Evolutionary conservation across 2,888 invertebrate species (phyloP), one percentile per base, ranked within the genome.

Genomic region (Himalopsyche anomala): DNA sequence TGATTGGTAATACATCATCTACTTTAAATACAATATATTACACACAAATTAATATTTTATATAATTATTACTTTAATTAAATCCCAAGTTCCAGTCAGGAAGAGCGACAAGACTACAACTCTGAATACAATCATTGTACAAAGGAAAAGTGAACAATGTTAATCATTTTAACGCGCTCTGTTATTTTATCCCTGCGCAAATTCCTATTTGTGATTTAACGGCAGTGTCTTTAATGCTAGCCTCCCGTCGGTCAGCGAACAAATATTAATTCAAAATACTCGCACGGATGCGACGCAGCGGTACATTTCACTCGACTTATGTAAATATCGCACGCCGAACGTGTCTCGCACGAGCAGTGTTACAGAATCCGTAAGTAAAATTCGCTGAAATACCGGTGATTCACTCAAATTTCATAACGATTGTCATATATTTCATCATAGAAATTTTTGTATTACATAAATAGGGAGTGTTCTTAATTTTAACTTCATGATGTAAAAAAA

Each of bases 11-110:
- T 86, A 88, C 88, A 88, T 86, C 86, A 84, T 88, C 88, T 88
- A 88, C 86, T 85, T 88, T 88, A 88, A 88, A 88, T 88, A 88
- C 88, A 88, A 88, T 88, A 88, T 88, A 88, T 85, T 88, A 88
- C 88, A 88, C 88, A 88, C 88, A 88, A 85, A 84, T 85, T 83
- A 87, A 84, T 86, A 83, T 86, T 87, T 84, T 54, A 83, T 87
- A 87, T 83, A 84, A 87, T 86, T 74, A 83, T 82, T 82, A 82
- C 80, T 83, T 85, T 85, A 85, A 82, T 85, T 84, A 42, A 84
- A 85, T 87, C 87, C 87, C 81, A 79, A 82, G 85, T 82, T 87
- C 87, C 87, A 85, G 83, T 85, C 87, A 84, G 84, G 87, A 84
- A 87, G 84, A 85, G 87, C 40, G 82, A 80, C 56, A 82, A 85